These are phyloP conservation scores for Notechis scutatus DNA, from an alignment of 2,113 vertebrate species.

Conservation along the genomic window DNA sequence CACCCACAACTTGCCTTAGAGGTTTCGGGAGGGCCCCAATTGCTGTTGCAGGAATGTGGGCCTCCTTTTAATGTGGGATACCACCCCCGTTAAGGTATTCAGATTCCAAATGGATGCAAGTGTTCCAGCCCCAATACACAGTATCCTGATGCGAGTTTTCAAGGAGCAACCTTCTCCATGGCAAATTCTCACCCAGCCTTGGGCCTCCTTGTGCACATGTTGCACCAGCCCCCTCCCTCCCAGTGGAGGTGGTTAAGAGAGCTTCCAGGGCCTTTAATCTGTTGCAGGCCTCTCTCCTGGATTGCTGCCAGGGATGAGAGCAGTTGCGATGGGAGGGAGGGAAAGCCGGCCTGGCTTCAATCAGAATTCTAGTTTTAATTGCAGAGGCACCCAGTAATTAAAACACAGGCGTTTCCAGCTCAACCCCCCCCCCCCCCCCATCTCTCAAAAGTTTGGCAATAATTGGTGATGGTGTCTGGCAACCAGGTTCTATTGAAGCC, in stretches of 20 bases:
- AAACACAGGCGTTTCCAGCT: neutral
- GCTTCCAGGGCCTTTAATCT: neutral
- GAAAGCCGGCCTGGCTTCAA: neutral
- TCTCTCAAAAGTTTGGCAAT: neutral
- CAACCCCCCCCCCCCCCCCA: neutral
- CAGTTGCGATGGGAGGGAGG: neutral
- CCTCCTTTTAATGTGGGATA: neutral
- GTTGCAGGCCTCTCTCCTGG: slow-evolving; percentile 23
- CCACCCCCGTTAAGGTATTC: neutral
- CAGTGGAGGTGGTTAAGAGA: neutral
- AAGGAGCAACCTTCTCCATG: neutral
- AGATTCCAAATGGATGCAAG: neutral
- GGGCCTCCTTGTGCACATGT: neutral
- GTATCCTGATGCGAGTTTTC: neutral
- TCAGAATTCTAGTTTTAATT: neutral
- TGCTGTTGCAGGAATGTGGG: neutral
- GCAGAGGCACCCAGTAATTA: neutral
- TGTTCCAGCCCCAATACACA: neutral
- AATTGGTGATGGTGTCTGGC: neutral
- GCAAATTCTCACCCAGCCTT: neutral
- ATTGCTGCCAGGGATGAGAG: neutral
- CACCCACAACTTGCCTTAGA: neutral
- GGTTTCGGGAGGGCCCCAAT: neutral
- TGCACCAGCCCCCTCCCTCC: neutral
- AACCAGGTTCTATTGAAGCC: neutral